Conservation (phyloP, 53 echinoderm and acorn worm species). For the Echinometra lucunter region DNA sequence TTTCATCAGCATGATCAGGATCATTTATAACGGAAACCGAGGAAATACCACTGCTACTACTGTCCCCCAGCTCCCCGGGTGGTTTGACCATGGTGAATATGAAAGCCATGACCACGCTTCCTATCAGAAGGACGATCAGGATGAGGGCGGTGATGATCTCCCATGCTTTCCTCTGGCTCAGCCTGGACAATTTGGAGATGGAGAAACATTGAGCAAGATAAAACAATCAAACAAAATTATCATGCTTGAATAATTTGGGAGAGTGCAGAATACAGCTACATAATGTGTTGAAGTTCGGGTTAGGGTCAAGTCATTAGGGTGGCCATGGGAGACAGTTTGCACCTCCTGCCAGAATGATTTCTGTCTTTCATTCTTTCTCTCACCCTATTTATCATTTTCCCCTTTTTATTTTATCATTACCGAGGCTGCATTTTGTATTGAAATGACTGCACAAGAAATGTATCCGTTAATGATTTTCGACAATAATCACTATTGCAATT, state of each 20-base stretch:
- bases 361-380: background rate
- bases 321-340: no score
- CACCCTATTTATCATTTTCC: background rate
- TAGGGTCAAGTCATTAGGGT: no score
- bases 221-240: background rate
- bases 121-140: constrained; percentile 39
- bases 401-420: background rate
- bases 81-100: constrained; percentile 62
- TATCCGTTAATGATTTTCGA: no score
- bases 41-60: background rate
- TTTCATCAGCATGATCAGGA: background rate
- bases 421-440: no score
- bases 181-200: background rate
- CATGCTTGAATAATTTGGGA: background rate
- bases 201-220: background rate
- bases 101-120: constrained; percentile 59
- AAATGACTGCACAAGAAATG: no score
- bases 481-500: no score
- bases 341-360: no score
- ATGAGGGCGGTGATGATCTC: constrained; percentile 54
- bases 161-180: constrained; percentile 50
- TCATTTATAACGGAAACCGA: no score
- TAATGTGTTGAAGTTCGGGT: no score
- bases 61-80: background rate
- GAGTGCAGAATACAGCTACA: background rate